Conservation (phyloP, 2,113 vertebrate species). For the Neoarius graeffei region DNA sequence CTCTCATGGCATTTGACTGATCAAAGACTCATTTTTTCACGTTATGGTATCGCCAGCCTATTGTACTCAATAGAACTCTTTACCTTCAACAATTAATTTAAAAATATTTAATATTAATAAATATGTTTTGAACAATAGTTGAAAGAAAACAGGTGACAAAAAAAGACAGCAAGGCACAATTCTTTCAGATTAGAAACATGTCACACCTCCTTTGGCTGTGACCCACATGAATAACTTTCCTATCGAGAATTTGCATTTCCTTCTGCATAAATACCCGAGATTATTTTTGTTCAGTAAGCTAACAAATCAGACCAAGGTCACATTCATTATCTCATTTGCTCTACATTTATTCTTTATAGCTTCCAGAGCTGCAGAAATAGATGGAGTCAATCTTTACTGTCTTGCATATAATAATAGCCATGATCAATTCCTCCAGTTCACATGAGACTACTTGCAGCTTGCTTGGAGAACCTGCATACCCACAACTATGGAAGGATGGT, state of each 20-base stretch:
- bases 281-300: not conserved
- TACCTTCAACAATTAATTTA: too few relatives aligned
- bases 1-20: too few relatives aligned
- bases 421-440: slow-evolving; percentile 17
- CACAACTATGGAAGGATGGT: slow-evolving; percentile 11
- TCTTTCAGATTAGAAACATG: not conserved
- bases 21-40: too few relatives aligned
- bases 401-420: not conserved
- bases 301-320: not conserved
- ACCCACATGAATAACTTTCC: not conserved
- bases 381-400: slow-evolving; percentile 6
- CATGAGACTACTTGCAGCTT: slow-evolving; percentile 19
- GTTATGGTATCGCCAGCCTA: too few relatives aligned
- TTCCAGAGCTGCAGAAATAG: not conserved
- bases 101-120: too few relatives aligned
- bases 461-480: slow-evolving; percentile 1
- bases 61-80: too few relatives aligned
- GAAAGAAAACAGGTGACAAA: too few relatives aligned
- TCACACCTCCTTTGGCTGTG: not conserved
- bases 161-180: not conserved
- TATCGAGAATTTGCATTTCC: not conserved
- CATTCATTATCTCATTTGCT: not conserved
- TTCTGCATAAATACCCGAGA: not conserved
- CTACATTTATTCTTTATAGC: too few relatives aligned
- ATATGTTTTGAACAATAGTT: too few relatives aligned